Evolutionary conservation across 2,113 vertebrate species (phyloP).

Genomic region (Protobothrops flavoviridis): DNA sequence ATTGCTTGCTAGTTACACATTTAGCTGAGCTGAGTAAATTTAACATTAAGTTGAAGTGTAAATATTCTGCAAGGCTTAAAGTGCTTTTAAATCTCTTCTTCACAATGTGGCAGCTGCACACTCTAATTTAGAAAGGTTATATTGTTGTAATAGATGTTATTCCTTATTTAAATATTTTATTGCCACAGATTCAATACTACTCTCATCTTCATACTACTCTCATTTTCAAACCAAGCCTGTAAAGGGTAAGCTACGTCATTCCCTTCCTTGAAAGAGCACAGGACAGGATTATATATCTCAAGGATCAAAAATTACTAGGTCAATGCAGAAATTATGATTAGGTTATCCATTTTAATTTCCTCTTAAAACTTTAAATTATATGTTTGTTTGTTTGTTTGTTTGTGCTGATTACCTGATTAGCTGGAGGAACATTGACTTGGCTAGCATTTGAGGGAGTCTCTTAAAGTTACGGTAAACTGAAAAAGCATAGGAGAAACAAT

Average conservation of each 20-base stretch:
- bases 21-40: slow-evolving; percentile 37
- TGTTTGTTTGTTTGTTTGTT: not conserved
- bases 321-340: not conserved
- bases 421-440: not conserved
- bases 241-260: not conserved
- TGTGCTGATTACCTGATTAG: not conserved
- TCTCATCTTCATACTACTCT: slow-evolving; percentile 2
- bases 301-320: not conserved
- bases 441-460: not conserved
- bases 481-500: not conserved
- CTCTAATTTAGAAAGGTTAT: slow-evolving; percentile 43
- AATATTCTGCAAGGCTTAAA: slow-evolving; percentile 35
- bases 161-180: slow-evolving; percentile 34
- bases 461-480: not conserved
- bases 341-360: not conserved
- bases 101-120: not conserved
- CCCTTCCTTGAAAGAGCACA: not conserved
- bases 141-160: slow-evolving; percentile 16
- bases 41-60: slow-evolving; percentile 31
- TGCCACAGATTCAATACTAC: slow-evolving; percentile 29
- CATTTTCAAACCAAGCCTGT: not conserved
- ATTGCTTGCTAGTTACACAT: slow-evolving; percentile 25
- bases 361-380: not conserved
- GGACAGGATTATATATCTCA: not conserved
- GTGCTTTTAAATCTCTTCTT: not conserved